These are phyloP conservation scores for Verasper variegatus DNA, from an alignment of 2,113 vertebrate genomes.

Conservation along the genomic window DNA sequence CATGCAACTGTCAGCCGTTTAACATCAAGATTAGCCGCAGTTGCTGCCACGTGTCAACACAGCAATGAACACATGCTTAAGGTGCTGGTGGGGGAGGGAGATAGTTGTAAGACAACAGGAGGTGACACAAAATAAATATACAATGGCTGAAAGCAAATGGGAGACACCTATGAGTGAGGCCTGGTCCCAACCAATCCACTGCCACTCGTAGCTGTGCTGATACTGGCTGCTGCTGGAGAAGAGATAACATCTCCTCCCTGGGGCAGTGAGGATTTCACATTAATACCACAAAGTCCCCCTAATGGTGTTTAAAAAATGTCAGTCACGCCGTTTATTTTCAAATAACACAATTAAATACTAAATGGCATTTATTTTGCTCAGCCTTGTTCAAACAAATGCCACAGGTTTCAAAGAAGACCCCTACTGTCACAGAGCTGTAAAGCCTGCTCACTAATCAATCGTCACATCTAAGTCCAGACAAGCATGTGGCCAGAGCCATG, in stretches of 20 bases:
- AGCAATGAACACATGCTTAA: slow-evolving; percentile 76
- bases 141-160: slow-evolving; percentile 12
- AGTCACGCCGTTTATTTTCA: no score
- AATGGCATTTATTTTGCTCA: slow-evolving; percentile 1
- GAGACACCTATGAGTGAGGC: neutral
- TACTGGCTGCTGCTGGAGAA: neutral
- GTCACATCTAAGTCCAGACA: slow-evolving; percentile 23
- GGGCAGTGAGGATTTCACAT: neutral
- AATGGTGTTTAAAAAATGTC: slow-evolving; percentile 32
- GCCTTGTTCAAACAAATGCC: slow-evolving; percentile 25
- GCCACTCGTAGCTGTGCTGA: neutral
- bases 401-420: slow-evolving; percentile 3
- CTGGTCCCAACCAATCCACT: neutral
- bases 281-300: slow-evolving; percentile 22
- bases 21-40: slow-evolving; percentile 75
- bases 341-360: neutral
- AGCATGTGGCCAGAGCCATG: slow-evolving; percentile 20
- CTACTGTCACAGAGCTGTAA: slow-evolving; percentile 31
- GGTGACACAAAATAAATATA: slow-evolving; percentile 28
- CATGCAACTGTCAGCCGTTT: slow-evolving; percentile 72
- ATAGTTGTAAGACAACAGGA: neutral
- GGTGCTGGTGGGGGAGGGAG: slow-evolving; percentile 24
- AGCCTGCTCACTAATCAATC: slow-evolving; percentile 34
- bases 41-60: slow-evolving; percentile 74
- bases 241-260: slow-evolving; percentile 8